Percentiles rank a stretch among this genome's conserved stretches.
Evolutionary conservation across 2,113 vertebrate genomes (phyloP).

Genomic region (Myotis davidii): DNA sequence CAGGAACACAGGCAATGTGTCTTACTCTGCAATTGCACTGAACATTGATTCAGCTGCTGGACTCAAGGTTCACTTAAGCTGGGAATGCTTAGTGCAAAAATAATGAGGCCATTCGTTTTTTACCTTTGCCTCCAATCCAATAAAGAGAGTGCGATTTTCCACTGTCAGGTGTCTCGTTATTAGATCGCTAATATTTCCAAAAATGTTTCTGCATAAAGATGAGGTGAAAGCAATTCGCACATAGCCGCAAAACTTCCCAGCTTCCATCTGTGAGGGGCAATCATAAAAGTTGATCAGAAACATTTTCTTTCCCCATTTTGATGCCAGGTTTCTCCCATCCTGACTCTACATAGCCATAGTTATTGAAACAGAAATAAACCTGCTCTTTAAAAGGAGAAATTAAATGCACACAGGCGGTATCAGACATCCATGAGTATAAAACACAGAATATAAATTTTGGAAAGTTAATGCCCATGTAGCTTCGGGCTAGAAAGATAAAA

Average conservation of each 20-base stretch:
- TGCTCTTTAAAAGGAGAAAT: background rate
- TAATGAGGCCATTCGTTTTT: slow-evolving; percentile 44
- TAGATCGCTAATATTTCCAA: slow-evolving; percentile 56
- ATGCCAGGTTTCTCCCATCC: background rate
- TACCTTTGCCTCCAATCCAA: slow-evolving; percentile 63
- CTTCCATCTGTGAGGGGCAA: background rate
- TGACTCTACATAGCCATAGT: background rate
- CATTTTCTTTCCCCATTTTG: background rate
- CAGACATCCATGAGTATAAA: background rate
- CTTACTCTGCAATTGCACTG: slow-evolving; percentile 57
- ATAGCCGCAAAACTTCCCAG: background rate
- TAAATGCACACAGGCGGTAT: background rate
- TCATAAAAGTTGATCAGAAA: slow-evolving; percentile 22
- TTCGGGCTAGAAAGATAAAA: background rate
- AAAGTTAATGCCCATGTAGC: background rate
- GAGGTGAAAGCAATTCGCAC: background rate
- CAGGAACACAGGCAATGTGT: background rate
- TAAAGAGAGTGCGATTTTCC: slow-evolving; percentile 60
- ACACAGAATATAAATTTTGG: background rate
- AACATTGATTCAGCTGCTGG: slow-evolving; percentile 64
- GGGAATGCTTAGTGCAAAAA: slow-evolving; percentile 57
- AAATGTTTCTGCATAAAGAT: background rate
- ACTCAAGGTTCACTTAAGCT: slow-evolving; percentile 50
- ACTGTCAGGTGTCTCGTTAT: slow-evolving; percentile 42
- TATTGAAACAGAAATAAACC: background rate